Evolutionary conservation across 2,888 invertebrate genomes (phyloP).

Genomic region (Labia minor): DNA sequence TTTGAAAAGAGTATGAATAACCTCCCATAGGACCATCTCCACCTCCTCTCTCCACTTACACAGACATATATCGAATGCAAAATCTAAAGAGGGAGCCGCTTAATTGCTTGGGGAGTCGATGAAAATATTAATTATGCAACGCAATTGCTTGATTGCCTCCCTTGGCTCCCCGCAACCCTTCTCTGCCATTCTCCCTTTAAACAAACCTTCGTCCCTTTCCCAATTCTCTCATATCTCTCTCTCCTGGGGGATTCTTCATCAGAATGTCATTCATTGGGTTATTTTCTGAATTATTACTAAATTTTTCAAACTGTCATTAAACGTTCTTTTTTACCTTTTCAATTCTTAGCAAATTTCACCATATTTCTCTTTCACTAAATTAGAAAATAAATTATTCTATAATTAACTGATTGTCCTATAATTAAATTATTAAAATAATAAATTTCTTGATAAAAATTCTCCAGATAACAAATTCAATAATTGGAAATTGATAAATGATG

Average conservation of each 20-base stretch:
- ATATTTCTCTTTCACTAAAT: too few relatives aligned
- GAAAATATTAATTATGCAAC: conserved; percentile 13
- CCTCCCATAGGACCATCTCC: not conserved
- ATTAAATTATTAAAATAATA: too few relatives aligned
- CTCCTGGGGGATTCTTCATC: not conserved
- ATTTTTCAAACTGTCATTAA: not conserved
- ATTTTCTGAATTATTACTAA: not conserved
- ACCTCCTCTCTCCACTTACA: not conserved
- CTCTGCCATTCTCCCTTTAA: not conserved
- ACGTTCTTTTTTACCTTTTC: not conserved
- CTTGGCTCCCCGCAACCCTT: not conserved
- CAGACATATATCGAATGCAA: not conserved
- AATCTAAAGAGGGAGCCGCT: conserved; percentile 6
- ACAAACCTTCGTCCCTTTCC: not conserved
- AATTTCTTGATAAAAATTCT: too few relatives aligned
- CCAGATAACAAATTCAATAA: too few relatives aligned
- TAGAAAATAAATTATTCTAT: too few relatives aligned
- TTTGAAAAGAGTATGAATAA: conserved; percentile 13
- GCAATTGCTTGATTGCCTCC: conserved; percentile 13
- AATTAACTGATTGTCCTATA: too few relatives aligned
- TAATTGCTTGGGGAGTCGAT: conserved; percentile 5
- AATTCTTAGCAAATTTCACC: not conserved
- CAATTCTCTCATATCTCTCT: not conserved
- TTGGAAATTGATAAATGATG: too few relatives aligned
- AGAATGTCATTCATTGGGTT: conserved; percentile 13